Evolutionary conservation across 1,140 invertebrate species (phyloP), one percentile per base, ranked within the genome.

Genomic region (Rhagoletis pomonella): DNA sequence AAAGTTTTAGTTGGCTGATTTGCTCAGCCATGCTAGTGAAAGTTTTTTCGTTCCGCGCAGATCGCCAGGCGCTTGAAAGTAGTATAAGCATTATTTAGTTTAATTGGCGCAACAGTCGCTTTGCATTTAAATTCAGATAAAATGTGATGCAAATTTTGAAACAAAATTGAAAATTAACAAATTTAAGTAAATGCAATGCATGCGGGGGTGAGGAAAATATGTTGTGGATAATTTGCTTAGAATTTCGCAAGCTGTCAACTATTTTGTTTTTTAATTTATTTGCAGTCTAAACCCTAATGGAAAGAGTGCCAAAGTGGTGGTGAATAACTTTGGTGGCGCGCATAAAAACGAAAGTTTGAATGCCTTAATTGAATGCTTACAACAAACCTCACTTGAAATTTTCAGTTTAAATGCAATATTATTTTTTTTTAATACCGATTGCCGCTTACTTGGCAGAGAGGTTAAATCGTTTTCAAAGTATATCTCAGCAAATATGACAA

Each of bases 1-100:
- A 81, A 81, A 81, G 73, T 81, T 81, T 81, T 81, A 81, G 73
- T 81, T 58, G 73, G 73, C 73, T 81, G 73, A 81, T 81, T 81
- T 81, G 73, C 42, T 9, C 73, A 50, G 73, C 73, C 47, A 81
- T 29, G 73, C 73, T 55, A 81, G 73, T 47, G 73, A 81, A 81
- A 81, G 73, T 81, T 81, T 62, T 81, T 19, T 6, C 7, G n/a
- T 17, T 10, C 73, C 50, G 50, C 50, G 50, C 50, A 55, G 50
- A 7, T 55, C 10, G 50, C 50, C 50, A 55, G 50, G 10, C 10
- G 50, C 5, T 7, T 55, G 50, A 55, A 55, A 55, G 50, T 1
- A 55, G 50, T 10, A 55, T 55, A 55, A 55, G 50, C 50, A 55
- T 5, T 5, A n/a, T 42, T 0, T 67, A 3, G 10, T 55, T 42